Evolutionary conservation across 2,797 vertebrate genomes (phyloP), one percentile per base, ranked within the genome.

Genomic region (Amblyopsis hoosieri): DNA sequence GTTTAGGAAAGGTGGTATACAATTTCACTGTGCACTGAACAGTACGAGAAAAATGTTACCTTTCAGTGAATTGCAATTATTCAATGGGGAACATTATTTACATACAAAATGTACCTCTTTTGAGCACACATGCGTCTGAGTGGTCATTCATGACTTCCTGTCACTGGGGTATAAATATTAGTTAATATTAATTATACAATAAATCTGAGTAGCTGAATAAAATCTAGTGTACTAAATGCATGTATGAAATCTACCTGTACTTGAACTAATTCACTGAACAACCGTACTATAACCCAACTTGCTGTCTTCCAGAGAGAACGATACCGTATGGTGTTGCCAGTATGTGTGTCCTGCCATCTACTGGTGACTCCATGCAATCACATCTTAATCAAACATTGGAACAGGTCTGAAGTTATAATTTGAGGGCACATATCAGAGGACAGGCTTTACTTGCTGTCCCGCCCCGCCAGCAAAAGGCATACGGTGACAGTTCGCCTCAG

Each of bases 331-430:
- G 19, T 42, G 14, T 49, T 72, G 33, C 5, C 33, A 37, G 33
- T 6, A 37, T 78, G 86, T 70, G 4, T 66, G 79, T 83, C 45
- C 82, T 86, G 85, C 88, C 91, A 89, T 78, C 91, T 93, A 85
- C 77, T 91, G 91, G 90, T 53, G 8, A 57, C 3, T 62, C 2
- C 0, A 0, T 0, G 8, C 48, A 9, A 23, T 79, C 67, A 81
- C 82, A 76, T 13, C 3, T 0, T 1, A 46, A 11, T 19, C 45
- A 8, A 48, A 31, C 52, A 60, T 14, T 54, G 6, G 1, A 19
- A n/a, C 33, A 23, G 17, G 15, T 15, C 33, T 45, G 51, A 12
- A n/a, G 4, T 29, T 47, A 49, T 14, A 54, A 13, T 48, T 2
- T 33, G 8, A 60, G 58, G 57, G 59, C 60, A 46, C 29, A 45